Base-by-base conservation (phyloP, 2,797 vertebrate species). In the Enteromius thamalakanensis region DNA sequence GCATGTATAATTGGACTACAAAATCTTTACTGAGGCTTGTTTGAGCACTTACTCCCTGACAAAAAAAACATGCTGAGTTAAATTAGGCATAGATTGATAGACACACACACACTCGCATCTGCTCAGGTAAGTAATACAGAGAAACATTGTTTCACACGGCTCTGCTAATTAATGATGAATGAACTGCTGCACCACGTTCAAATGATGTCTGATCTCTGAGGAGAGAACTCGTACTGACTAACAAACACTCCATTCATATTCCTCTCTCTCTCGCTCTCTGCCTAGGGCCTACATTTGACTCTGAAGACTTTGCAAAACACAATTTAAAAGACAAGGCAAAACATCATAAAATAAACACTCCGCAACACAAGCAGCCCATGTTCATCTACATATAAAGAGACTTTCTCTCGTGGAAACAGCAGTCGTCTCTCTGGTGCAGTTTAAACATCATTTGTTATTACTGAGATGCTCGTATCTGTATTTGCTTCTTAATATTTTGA, bases 141-240 rank as follows among this genome's bases (percentile, higher is more conserved):
- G 93, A 92, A 94, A 93, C 93, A 93, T 92, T 92, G 92, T 94
- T 94, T 94, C 89, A 87, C 92, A 90, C 87, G 88, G 86, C 82
- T 90, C 87, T 90, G 90, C 91, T 92, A 94, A 94, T 95, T 95
- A 95, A 95, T 95, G 94, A 94, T 94, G 91, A 92, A 94, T 94
- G 93, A 95, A 94, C 93, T 94, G 91, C 92, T 92, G 93, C 92
- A 93, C 94, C 93, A 94, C 92, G 93, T 91, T 93, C 93, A 94
- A 94, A 95, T 94, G 90, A 93, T 84, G 90, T 86, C 90, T 93
- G 91, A 94, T 94, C 94, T 94, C 93, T 89, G 89, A 88, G 85
- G 93, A 90, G 90, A 84, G 79, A 83, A 87, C 80, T 87, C 76
- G 85, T 84, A 76, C 80, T 86, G 81, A 89, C 87, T 85, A 89